Percentiles rank a stretch among this genome's conserved stretches.
Conservation (phyloP, 2,888 invertebrate genomes). For the Drosophila quasianomalipes region DNA sequence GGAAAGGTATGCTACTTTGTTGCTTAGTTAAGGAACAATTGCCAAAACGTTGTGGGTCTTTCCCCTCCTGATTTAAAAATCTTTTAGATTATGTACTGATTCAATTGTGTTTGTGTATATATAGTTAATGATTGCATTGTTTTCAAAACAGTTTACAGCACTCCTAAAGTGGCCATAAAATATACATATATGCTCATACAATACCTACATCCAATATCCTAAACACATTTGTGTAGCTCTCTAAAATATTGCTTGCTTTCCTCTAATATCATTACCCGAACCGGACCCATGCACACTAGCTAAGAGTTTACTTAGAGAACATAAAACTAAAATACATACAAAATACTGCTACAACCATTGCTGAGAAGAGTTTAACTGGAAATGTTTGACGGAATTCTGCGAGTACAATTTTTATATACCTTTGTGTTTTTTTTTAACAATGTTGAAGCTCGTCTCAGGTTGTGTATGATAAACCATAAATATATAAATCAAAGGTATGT, state of each 20-base stretch:
- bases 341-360: constrained; percentile 47
- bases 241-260: constrained; percentile 76
- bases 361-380: constrained; percentile 13
- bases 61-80: constrained; percentile 20
- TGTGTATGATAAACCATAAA: constrained; percentile 12
- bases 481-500: constrained; percentile 17
- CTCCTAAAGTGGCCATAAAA: constrained; percentile 50
- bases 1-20: constrained; percentile 43
- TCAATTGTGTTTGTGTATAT: constrained; percentile 15
- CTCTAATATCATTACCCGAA: constrained; percentile 19
- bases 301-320: constrained; percentile 17
- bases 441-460: constrained; percentile 13
- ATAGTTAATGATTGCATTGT: constrained; percentile 47
- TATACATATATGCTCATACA: constrained; percentile 33
- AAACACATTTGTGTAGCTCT: constrained; percentile 26
- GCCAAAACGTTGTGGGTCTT: constrained; percentile 21
- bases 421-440: neutral
- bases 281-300: constrained; percentile 35
- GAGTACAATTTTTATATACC: neutral
- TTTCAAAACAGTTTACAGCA: constrained; percentile 24
- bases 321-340: constrained; percentile 16
- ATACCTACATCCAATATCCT: constrained; percentile 36
- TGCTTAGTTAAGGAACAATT: constrained; percentile 28
- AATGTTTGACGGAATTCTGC: constrained; percentile 39
- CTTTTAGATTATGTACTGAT: constrained; percentile 19